Percentiles rank a stretch among this genome's conserved stretches.
phyloP scores from a whole-genome alignment of 2,888 invertebrate species.

The Himalopsyche japonica region DNA sequence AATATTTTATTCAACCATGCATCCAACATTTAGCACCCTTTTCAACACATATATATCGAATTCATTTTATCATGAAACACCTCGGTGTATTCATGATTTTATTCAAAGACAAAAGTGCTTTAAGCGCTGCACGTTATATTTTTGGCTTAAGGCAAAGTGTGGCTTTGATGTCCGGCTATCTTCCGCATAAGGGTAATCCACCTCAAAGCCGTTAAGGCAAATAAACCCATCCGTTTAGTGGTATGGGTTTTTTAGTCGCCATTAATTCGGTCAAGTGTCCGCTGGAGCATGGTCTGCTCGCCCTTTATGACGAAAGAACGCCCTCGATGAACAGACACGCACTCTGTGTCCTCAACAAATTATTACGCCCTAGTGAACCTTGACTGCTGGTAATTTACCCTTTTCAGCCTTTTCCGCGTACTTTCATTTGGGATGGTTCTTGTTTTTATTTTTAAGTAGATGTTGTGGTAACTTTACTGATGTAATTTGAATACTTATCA shows the following conservation, averaged over 20 bases:
- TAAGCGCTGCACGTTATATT: neutral
- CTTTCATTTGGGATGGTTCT: neutral
- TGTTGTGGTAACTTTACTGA: too few relatives aligned
- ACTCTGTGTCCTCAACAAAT: slow-evolving; percentile 23
- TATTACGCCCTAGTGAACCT: slow-evolving; percentile 19
- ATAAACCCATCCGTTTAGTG: neutral
- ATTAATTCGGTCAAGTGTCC: slow-evolving; percentile 9
- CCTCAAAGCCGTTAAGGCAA: neutral
- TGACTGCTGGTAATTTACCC: neutral
- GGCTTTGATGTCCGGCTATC: neutral
- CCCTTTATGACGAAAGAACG: slow-evolving; percentile 6
- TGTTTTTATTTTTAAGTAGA: too few relatives aligned
- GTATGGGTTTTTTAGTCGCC: neutral
- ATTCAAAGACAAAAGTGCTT: neutral
- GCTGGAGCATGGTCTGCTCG: slow-evolving; percentile 7
- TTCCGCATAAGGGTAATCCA: neutral
- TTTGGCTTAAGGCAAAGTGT: neutral
- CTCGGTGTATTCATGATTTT: too few relatives aligned
- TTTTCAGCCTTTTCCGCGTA: neutral
- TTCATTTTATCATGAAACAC: too few relatives aligned
- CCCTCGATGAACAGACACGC: neutral
- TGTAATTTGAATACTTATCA: too few relatives aligned
- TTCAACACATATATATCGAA: too few relatives aligned
- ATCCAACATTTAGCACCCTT: too few relatives aligned
- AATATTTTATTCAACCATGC: too few relatives aligned